Conservation (phyloP, 1,140 invertebrate species). For the Drosophila ercepeae region DNA sequence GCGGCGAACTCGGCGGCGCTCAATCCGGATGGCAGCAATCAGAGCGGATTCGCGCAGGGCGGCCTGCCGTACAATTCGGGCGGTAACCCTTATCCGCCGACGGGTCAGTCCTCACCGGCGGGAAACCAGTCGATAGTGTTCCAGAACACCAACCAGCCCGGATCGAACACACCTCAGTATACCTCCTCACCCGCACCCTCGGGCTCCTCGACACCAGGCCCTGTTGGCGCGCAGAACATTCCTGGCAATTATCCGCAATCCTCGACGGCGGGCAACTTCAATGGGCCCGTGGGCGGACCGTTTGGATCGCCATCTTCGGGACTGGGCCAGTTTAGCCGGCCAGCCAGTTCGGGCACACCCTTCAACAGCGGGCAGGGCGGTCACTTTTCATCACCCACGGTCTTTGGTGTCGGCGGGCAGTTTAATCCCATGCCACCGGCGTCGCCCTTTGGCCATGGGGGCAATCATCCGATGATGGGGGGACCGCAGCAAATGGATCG, state of each 20-base stretch:
- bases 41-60: slow-evolving; percentile 75
- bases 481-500: slow-evolving; percentile 89
- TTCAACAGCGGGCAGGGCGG: slow-evolving; percentile 88
- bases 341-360: slow-evolving; percentile 88
- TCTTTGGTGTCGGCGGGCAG: slow-evolving; percentile 86
- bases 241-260: slow-evolving; percentile 87
- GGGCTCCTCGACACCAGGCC: slow-evolving; percentile 90
- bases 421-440: slow-evolving; percentile 88
- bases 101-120: slow-evolving; percentile 86
- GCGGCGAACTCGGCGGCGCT: slow-evolving; percentile 65
- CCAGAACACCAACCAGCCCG: slow-evolving; percentile 88
- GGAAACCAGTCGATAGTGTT: slow-evolving; percentile 88
- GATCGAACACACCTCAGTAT: slow-evolving; percentile 90
- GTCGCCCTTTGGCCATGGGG: slow-evolving; percentile 88
- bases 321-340: slow-evolving; percentile 87
- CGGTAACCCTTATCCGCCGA: slow-evolving; percentile 76
- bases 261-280: slow-evolving; percentile 87
- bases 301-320: slow-evolving; percentile 88
- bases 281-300: slow-evolving; percentile 84
- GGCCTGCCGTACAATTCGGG: slow-evolving; percentile 71
- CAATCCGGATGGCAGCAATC: slow-evolving; percentile 73
- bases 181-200: slow-evolving; percentile 90
- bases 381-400: slow-evolving; percentile 88
- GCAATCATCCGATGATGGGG: slow-evolving; percentile 88
- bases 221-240: slow-evolving; percentile 85